Conservation (phyloP, 2,888 invertebrate species). For the Oligia strigilis region DNA sequence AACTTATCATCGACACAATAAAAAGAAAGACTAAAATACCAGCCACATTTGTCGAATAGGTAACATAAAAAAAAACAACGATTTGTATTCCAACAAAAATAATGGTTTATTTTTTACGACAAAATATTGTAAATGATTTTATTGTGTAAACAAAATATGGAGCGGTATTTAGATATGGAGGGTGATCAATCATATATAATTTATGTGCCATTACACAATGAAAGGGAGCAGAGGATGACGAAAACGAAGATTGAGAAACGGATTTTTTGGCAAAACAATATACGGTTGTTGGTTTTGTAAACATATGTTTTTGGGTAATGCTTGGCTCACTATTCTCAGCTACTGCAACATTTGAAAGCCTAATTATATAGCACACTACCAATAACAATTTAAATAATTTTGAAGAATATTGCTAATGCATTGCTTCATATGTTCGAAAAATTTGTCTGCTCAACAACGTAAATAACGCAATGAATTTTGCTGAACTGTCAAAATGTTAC, state of each 20-base stretch:
- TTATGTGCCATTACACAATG: conserved; percentile 66
- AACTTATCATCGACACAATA: background rate
- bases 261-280: conserved; percentile 45
- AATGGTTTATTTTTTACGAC: conserved; percentile 46
- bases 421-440: too few species aligned
- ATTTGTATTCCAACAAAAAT: conserved; percentile 56
- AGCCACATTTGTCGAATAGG: conserved; percentile 14
- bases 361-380: too few species aligned
- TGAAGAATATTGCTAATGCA: too few species aligned
- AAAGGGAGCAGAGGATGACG: conserved; percentile 54
- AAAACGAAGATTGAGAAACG: conserved; percentile 42
- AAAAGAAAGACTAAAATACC: background rate
- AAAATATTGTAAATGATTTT: conserved; percentile 60
- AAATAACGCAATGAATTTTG: too few species aligned
- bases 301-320: conserved; percentile 8
- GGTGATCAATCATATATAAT: conserved; percentile 67
- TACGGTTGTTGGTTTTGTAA: background rate
- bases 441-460: too few species aligned
- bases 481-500: too few species aligned
- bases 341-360: too few species aligned
- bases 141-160: conserved; percentile 57
- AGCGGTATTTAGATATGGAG: conserved; percentile 60
- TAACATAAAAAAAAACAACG: conserved; percentile 46
- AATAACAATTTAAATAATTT: too few species aligned
- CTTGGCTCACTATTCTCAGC: background rate